phyloP scores from a whole-genome alignment of 2,888 invertebrate species.

The Globia sparganii region DNA sequence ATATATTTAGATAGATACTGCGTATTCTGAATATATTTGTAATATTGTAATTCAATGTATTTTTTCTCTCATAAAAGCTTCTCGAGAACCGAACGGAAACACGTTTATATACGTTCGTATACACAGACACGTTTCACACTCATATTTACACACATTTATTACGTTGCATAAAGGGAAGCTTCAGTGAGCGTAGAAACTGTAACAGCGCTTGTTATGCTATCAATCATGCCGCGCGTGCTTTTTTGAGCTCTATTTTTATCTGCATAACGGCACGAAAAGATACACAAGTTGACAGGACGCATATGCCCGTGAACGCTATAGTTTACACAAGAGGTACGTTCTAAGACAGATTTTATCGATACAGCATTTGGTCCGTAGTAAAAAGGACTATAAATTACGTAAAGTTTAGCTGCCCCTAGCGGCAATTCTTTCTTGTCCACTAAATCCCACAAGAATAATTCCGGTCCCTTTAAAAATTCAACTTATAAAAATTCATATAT shows the following conservation, averaged over 20 bases:
- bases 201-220: constrained; percentile 61
- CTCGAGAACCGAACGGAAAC: constrained; percentile 28
- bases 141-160: constrained; percentile 67
- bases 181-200: constrained; percentile 55
- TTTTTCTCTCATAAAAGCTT: constrained; percentile 47
- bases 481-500: constrained; percentile 13
- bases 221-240: constrained; percentile 54
- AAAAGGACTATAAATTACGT: constrained; percentile 7
- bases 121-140: constrained; percentile 48
- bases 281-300: constrained; percentile 42
- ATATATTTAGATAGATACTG: constrained; percentile 10
- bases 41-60: constrained; percentile 34
- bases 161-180: constrained; percentile 63
- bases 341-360: constrained; percentile 21
- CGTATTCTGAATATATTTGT: constrained; percentile 16
- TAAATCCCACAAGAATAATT: constrained; percentile 41
- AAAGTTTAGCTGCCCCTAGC: constrained; percentile 1
- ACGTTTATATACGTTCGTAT: constrained; percentile 39
- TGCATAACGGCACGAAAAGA: constrained; percentile 47
- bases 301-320: constrained; percentile 38
- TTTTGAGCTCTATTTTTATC: constrained; percentile 58
- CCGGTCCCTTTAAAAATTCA: constrained; percentile 10
- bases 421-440: constrained; percentile 14
- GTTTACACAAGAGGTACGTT: constrained; percentile 45
- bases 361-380: not conserved